Percentiles rank a stretch among this genome's conserved stretches.
Evolutionary conservation across 2,888 invertebrate genomes (phyloP).

Genomic region (Cantharis rufa): DNA sequence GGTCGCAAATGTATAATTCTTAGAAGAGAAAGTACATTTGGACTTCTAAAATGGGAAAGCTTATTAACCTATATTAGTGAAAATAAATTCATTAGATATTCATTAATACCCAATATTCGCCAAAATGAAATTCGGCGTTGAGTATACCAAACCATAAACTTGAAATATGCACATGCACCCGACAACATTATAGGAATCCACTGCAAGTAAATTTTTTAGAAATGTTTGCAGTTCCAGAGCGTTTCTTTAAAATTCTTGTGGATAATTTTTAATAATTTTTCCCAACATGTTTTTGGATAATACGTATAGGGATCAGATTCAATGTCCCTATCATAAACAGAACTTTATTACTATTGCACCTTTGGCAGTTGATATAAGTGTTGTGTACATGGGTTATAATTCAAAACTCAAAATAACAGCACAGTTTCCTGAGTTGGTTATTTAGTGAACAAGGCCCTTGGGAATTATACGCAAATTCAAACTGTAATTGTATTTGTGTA

Average conservation of each 20-base stretch:
- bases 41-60: not conserved
- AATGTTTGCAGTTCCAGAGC: not conserved
- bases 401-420: slow-evolving; percentile 41
- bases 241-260: not conserved
- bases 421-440: slow-evolving; percentile 38
- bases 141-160: not conserved
- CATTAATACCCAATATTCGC: not conserved
- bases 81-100: not conserved
- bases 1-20: not conserved
- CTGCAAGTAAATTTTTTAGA: not conserved
- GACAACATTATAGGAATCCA: too few relatives aligned
- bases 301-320: slow-evolving; percentile 15
- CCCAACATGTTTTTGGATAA: not conserved
- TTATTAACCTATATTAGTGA: not conserved
- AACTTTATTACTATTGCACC: slow-evolving; percentile 43
- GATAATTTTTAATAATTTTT: not conserved
- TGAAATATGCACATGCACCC: too few relatives aligned
- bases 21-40: not conserved
- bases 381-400: slow-evolving; percentile 37
- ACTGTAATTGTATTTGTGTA: slow-evolving; percentile 24
- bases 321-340: slow-evolving; percentile 33
- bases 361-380: slow-evolving; percentile 37
- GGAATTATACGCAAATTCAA: slow-evolving; percentile 28
- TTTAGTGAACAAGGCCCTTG: slow-evolving; percentile 37
- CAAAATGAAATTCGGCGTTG: not conserved